Base-by-base conservation (phyloP, 2,888 invertebrate species). In the Caenorhabditis sp. region DNA sequence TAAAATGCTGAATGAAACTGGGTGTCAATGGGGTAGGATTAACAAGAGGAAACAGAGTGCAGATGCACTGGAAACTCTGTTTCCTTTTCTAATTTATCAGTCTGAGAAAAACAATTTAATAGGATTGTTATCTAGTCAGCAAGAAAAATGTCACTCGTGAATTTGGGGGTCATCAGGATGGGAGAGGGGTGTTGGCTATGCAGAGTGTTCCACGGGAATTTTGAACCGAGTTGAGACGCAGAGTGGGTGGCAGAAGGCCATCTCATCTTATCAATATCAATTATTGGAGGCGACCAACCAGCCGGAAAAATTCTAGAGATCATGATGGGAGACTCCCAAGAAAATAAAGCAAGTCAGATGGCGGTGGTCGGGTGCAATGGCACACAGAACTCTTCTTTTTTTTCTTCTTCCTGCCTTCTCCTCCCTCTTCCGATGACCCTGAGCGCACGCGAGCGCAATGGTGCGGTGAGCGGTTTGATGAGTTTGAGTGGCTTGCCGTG, bases 391-490 rank as follows among this genome's bases (percentile, higher is more conserved):
- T 69, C 69, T 35, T 40, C 35, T 35, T 40, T 15, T 47, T 37
- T 40, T 51, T 55, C 44, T 37, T 20, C 60, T 53, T 62, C 44
- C 24, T 15, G 22, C 22, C 44, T 37, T 37, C 40, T 53, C 55
- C 44, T 56, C 28, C 60, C 64, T 62, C 37, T 37, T 56, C 35
- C 55, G 44, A 67, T 58, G 74, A 74, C 74, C 65, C 65, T 67
- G 74, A 50, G 50, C 74, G 56, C 74, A 74, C 74, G 35, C 28
- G 51, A 65, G 74, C 65, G 74, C 65, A 74, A 74, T 74, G 65
- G 60, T 67, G 74, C 74, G 74, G 74, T 74, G 74, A 74, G 74
- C 74, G 65, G 65, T 74, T 74, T 67, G 65, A 74, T 74, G 74
- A 74, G 74, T 74, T 74, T 74, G 74, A 74, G 74, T 74, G 74